These are phyloP conservation scores for Pipistrellus pipistrellus DNA, from an alignment of 2,797 vertebrate species.

Conservation along the genomic window DNA sequence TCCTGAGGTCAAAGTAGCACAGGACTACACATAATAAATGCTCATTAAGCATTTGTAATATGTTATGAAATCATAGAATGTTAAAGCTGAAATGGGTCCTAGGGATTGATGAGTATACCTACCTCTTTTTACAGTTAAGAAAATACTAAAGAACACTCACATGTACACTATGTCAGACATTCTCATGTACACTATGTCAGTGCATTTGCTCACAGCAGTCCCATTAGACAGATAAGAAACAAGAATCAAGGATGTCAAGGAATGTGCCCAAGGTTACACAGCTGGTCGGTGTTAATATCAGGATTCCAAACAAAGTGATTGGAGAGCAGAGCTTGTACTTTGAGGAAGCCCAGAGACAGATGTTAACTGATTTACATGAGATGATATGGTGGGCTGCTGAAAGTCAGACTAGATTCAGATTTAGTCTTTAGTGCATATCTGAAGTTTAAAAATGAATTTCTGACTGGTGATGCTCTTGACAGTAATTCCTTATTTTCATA, in stretches of 20 bases:
- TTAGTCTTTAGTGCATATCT: neutral
- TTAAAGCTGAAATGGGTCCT: neutral
- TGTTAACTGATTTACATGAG: neutral
- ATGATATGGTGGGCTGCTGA: neutral
- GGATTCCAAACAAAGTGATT: neutral
- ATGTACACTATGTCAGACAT: neutral
- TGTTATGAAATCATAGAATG: neutral
- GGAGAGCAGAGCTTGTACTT: neutral
- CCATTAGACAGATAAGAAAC: neutral
- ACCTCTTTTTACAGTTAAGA: constrained; percentile 1
- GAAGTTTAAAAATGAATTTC: constrained; percentile 35
- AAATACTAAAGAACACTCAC: neutral
- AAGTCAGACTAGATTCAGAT: neutral
- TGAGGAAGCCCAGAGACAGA: neutral
- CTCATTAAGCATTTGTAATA: neutral
- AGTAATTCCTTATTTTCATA: constrained; percentile 28
- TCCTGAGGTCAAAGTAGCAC: neutral
- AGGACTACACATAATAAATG: neutral
- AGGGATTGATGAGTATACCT: neutral
- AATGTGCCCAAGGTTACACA: neutral
- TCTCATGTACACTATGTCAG: too few relatives aligned
- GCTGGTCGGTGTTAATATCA: neutral
- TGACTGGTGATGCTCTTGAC: neutral
- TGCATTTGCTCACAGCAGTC: neutral
- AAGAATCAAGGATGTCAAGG: neutral